Evolutionary conservation across 2,797 vertebrate species (phyloP).

Genomic region (Sebastes steindachneri): DNA sequence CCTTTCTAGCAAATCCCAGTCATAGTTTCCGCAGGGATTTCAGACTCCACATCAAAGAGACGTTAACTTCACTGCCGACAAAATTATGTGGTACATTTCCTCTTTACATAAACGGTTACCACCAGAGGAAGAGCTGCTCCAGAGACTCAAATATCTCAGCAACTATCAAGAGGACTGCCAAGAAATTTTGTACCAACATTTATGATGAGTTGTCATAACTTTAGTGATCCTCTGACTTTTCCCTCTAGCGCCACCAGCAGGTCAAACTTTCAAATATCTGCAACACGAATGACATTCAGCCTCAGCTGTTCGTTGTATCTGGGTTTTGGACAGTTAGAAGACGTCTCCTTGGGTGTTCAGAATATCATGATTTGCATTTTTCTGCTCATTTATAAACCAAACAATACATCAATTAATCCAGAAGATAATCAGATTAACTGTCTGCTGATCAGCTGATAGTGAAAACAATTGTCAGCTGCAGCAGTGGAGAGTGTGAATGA

Average conservation of each 20-base stretch:
- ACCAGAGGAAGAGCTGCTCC: neutral
- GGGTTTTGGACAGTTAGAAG: neutral
- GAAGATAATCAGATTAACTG: neutral
- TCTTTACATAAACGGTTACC: conserved; percentile 6
- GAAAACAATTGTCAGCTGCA: neutral
- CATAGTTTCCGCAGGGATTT: neutral
- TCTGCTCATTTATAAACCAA: neutral
- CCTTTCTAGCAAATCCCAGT: neutral
- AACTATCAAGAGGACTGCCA: no score
- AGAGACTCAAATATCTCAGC: neutral
- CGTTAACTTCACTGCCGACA: neutral
- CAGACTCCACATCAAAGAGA: conserved; percentile 21
- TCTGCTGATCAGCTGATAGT: neutral
- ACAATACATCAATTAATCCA: neutral
- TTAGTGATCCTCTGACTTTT: neutral
- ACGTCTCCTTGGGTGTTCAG: neutral
- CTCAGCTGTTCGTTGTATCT: neutral
- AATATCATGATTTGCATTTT: neutral
- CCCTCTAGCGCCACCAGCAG: no score
- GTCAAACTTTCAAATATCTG: no score
- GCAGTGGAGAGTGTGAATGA: neutral
- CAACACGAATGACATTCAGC: neutral
- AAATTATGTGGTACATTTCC: neutral
- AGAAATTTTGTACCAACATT: no score
- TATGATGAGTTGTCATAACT: neutral